Evolutionary conservation across 2,888 invertebrate genomes (phyloP).

Genomic region (Pterobdella sp.): DNA sequence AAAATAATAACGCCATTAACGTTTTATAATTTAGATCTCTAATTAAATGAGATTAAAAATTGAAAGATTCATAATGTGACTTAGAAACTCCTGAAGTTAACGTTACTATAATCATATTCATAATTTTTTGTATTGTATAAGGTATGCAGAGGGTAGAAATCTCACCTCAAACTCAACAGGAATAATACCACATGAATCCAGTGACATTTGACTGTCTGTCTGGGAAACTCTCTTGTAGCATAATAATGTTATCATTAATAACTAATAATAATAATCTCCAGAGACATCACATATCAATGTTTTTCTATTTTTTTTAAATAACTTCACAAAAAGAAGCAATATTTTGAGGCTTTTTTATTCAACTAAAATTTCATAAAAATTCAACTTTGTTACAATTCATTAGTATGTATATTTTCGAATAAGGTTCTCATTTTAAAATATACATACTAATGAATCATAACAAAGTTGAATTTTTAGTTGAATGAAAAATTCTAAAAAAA

Average conservation of each 20-base stretch:
- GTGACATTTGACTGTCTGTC: background rate
- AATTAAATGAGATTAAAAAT: background rate
- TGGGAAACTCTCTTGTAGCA: background rate
- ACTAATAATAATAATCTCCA: background rate
- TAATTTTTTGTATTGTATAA: background rate
- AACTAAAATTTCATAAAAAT: too few species aligned
- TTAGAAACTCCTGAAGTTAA: too few species aligned
- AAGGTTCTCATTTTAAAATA: too few species aligned
- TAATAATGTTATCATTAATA: background rate
- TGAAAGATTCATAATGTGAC: background rate
- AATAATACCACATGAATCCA: constrained; percentile 7
- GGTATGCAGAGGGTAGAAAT: background rate
- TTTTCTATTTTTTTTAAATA: background rate
- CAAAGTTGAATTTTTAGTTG: too few species aligned
- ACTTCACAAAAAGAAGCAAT: too few species aligned
- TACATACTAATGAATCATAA: too few species aligned
- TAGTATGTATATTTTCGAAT: too few species aligned
- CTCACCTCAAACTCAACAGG: constrained; percentile 23
- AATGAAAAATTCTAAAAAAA: too few species aligned
- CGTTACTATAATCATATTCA: too few species aligned
- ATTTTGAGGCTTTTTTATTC: background rate
- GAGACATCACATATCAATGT: background rate
- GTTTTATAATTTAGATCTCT: background rate
- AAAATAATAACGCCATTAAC: background rate
- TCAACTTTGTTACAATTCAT: too few species aligned